Base-by-base conservation (phyloP, 2,797 vertebrate species). In the Gambelia wislizenii region DNA sequence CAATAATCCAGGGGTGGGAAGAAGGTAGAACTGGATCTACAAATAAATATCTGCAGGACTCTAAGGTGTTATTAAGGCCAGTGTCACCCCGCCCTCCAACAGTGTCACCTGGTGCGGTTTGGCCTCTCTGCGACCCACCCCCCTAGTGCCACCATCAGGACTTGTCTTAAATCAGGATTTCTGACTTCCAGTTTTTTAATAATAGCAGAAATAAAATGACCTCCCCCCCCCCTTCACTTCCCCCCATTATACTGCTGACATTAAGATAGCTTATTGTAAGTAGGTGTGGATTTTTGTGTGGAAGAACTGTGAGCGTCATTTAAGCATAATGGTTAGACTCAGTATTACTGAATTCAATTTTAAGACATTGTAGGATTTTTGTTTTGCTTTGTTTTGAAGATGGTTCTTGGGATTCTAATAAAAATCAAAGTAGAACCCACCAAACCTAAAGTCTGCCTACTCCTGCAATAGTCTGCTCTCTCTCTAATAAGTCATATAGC, bases 401-500 rank as follows among this genome's bases (percentile, higher is more conserved):
- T 78, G 5, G 47, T 52, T 78, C 76, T 54, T n/a, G 16, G 30
- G 52, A 36, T 80, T 80, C 52, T 80, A 56, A 79, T n/a, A 56
- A 80, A 36, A 49, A 39, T n/a, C 5, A 78, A 77, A 78, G 49
- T 22, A 36, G 16, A 36, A 12, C 8, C n/a, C 20, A 47, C 3
- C 20, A 80, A n/a, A 20, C 13, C 78, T 39, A 54, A 59, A 39
- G 54, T 8, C n/a, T 80, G 33, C 9, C 77, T 22, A 42, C 9
- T 27, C 42, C 42, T 76, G 25, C 44, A 76, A 30, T 47, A 79
- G 54, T 25, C 36, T 84, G 0, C 82, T 89, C 39, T 87, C 76
- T 90, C 76, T 89, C 30, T 90, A 89, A 93, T 69, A 83, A 92
- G 80, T 54, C 8, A 67, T 10, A 67, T 30, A 67, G 22, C 25